Evolutionary conservation across 1,140 invertebrate species (phyloP).

Genomic region (Drosophila bifasciata): DNA sequence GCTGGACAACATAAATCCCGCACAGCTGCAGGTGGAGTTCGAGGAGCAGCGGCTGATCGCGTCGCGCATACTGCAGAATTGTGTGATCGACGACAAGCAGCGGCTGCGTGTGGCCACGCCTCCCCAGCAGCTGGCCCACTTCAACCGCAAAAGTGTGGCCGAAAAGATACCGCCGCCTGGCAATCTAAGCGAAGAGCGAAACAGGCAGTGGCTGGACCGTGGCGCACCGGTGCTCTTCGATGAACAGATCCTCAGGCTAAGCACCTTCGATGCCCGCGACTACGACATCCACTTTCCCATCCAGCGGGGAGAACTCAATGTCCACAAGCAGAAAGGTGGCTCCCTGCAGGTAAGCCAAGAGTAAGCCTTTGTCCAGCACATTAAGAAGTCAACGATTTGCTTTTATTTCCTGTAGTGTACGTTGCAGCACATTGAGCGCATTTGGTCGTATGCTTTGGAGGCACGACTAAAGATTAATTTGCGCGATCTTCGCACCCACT

Average conservation of each 20-base stretch:
- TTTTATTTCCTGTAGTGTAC: constrained; percentile 85
- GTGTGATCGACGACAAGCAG: constrained; percentile 91
- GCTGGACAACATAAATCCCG: constrained; percentile 40
- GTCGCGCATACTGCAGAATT: constrained; percentile 93
- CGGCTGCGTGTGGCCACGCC: constrained; percentile 92
- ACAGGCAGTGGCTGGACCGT: constrained; percentile 40
- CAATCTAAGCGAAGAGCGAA: constrained; percentile 5
- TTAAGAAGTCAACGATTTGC: too few relatives aligned
- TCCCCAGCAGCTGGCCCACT: constrained; percentile 93
- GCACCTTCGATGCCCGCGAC: constrained; percentile 88
- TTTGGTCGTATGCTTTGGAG: constrained; percentile 93
- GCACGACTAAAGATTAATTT: constrained; percentile 87
- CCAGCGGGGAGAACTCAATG: constrained; percentile 92
- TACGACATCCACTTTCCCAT: constrained; percentile 97
- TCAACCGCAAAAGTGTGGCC: constrained; percentile 90
- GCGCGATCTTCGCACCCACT: constrained; percentile 92
- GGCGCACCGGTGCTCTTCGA: constrained; percentile 44
- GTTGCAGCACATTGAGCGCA: constrained; percentile 92
- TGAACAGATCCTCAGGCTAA: constrained; percentile 85
- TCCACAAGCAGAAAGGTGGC: constrained; percentile 92
- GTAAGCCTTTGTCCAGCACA: too few relatives aligned
- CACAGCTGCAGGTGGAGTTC: constrained; percentile 87
- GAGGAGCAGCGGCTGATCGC: constrained; percentile 93
- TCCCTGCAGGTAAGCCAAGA: constrained; percentile 86
- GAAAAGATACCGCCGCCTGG: constrained; percentile 85